Conservation (phyloP, 2,888 invertebrate species). For the Ligdia adustata region DNA sequence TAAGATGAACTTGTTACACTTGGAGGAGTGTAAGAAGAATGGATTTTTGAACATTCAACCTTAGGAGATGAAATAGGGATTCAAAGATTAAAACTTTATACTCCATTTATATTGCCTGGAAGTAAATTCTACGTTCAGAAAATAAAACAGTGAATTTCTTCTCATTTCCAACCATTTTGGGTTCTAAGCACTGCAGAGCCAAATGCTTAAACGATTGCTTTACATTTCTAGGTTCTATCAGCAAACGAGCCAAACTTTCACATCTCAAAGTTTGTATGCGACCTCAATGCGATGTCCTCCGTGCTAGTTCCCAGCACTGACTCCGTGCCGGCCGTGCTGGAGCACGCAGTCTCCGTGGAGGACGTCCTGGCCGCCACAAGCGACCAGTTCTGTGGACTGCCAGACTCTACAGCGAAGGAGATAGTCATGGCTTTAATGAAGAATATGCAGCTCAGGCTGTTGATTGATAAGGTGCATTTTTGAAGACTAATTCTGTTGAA, state of each 20-base stretch:
- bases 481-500: too few relatives aligned
- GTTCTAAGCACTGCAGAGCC: too few relatives aligned
- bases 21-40: too few relatives aligned
- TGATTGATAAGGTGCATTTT: conserved; percentile 70
- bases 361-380: conserved; percentile 66
- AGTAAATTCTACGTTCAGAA: too few relatives aligned
- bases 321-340: conserved; percentile 34
- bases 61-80: too few relatives aligned
- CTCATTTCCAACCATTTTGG: too few relatives aligned
- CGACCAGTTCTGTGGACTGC: conserved; percentile 74
- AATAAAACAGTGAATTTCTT: too few relatives aligned
- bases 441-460: conserved; percentile 66
- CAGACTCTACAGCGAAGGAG: conserved; percentile 63
- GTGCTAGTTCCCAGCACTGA: conserved; percentile 48
- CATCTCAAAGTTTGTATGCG: conserved; percentile 60
- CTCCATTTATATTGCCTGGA: too few relatives aligned
- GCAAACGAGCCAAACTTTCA: conserved; percentile 51
- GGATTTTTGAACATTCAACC: too few relatives aligned
- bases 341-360: conserved; percentile 56
- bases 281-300: conserved; percentile 53
- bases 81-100: too few relatives aligned
- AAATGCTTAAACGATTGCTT: too few relatives aligned
- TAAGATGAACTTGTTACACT: too few relatives aligned
- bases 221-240: conserved; percentile 56
- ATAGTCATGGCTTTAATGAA: conserved; percentile 66